Percentiles rank a stretch among this genome's conserved stretches.
Conservation (phyloP, 2,113 vertebrate species). For the rat (Rattus norvegicus) region GRCr8 NC_086032.1:42679001-42679500, state of each 20-base stretch:
- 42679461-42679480: neutral
- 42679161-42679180: neutral
- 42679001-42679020: neutral
- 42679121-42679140: neutral
- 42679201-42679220: too few species aligned
- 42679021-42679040: neutral
- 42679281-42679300: rapidly evolving
- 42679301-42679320: neutral
- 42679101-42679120: neutral
- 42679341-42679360: neutral
- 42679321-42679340: neutral
- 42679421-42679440: neutral
- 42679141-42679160: neutral
- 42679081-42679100: too few species aligned
- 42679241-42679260: neutral
- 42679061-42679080: too few species aligned
- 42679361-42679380: neutral
- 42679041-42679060: neutral
- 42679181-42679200: neutral
- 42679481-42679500: neutral
- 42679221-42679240: neutral
- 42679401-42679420: neutral
- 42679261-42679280: neutral
- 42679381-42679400: neutral
- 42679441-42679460: neutral